Base-by-base conservation (phyloP, 2,113 vertebrate species). In the Puntigrus tetrazona region DNA sequence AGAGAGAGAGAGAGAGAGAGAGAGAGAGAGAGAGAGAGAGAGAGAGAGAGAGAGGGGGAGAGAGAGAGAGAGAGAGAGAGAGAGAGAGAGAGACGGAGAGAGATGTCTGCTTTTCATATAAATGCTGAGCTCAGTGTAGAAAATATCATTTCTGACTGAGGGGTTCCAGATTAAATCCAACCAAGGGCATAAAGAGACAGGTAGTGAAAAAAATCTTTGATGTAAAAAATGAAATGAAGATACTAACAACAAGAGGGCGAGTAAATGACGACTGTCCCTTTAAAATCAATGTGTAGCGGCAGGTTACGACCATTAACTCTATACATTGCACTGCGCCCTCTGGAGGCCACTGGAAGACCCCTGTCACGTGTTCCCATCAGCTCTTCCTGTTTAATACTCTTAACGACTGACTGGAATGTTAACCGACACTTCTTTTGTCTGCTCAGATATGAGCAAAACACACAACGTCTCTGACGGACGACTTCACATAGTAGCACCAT, bases 321-420 rank as follows among this genome's bases (percentile, higher is more conserved):
- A 29, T 5, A 45, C 43, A 3, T 45, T 45, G 75, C 52, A 45
- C 34, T 81, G 41, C 79, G n/a, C 80, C 86, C 84, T 65, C 87
- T 86, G 81, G 87, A 43, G 76, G 82, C 13, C 59, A 78, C 45
- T n/a, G 9, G 4, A 75, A 75, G 27, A 79, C 61, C 38, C 34
- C 50, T 88, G 34, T 69, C 34, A 69, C 65, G 87, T 81, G 78
- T 75, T 81, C 84, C 74, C 78, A 88, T 81, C 77, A 80, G 77
- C 47, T 34, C 87, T 93, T 90, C 89, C 90, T 90, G 91, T 92
- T 91, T 93, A 93, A 94, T 93, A 90, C 90, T 86, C 36, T 91
- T 92, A 94, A 88, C 92, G 92, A 92, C 93, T 93, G 92, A 92
- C 91, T 92, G 91, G 88, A 93, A 90, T 91, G 90, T 89, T 92